Base-by-base conservation (phyloP, 2,888 invertebrate genomes). In the Spilarctia lutea region DNA sequence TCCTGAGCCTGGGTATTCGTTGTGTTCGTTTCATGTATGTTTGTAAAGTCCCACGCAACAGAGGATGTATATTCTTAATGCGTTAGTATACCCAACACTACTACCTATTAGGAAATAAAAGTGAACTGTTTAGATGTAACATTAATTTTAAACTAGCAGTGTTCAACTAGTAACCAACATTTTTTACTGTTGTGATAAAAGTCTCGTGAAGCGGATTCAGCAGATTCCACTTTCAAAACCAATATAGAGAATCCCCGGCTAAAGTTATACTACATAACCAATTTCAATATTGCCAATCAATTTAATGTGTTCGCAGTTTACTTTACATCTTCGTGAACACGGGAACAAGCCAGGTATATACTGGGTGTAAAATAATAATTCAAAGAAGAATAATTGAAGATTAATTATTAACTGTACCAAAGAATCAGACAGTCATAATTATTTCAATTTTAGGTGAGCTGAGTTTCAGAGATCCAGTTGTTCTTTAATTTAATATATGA, bases 201-300 rank as follows among this genome's bases (percentile, higher is more conserved):
- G 27, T 60, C 60, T 27, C 60, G 11, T 8, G 35, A 20, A 65
- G 10, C 35, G 33, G 33, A 24, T 20, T 35, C 33, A 65, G 20
- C 24, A 35, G 18, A 42, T 67, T 67, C n/a, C 16, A 67, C 39
- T 67, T 67, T 35, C 42, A n/a, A 67, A 67, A 35, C 16, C 27
- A 6, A n/a, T 0, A 42, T 45, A 67, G 45, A 27, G 45, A 67
- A 42, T 39, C n/a, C 7, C 67, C 20, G 42, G 39, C 67, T 42
- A 39, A 60, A 52, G 45, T 13, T 27, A 60, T 69, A 56, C 16
- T 35, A 72, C 67, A 70, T 70, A 67, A 67, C 39, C 67, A 67
- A 67, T 67, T 67, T 67, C 67, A 67, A 42, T 67, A 67, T 67
- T 67, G 67, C 67, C 67, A 67, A 67, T 45, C 45, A 67, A 42